Conservation (phyloP, 2,888 invertebrate species). For the Pristionchus maxplancki region DNA sequence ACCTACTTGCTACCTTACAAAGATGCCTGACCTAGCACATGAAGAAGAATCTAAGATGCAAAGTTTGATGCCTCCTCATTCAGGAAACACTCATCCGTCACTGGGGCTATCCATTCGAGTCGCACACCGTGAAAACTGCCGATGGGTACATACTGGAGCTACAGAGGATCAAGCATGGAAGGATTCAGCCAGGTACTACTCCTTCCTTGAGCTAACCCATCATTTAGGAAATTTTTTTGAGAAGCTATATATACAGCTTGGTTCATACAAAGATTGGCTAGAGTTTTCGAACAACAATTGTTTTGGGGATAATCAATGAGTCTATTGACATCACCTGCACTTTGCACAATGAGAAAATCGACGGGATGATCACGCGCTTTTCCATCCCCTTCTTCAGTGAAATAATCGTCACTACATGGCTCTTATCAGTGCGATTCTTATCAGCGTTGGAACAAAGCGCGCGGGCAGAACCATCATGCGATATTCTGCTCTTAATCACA, state of each 20-base stretch:
- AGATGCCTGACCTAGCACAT: background rate
- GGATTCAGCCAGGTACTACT: background rate
- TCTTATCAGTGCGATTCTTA: background rate
- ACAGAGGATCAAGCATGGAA: conserved; percentile 33
- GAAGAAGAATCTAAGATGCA: too few species aligned
- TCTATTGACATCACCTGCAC: too few species aligned
- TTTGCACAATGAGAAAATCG: too few species aligned
- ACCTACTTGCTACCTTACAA: background rate
- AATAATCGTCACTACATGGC: background rate
- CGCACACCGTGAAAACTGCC: conserved; percentile 11
- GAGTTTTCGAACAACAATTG: too few species aligned
- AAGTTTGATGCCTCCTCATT: background rate
- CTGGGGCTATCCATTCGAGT: conserved; percentile 47
- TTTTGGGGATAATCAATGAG: too few species aligned
- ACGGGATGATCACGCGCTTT: too few species aligned
- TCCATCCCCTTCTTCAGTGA: too few species aligned
- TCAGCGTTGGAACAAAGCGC: background rate
- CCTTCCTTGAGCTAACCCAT: too few species aligned
- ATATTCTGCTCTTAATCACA: background rate
- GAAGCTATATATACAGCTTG: too few species aligned
- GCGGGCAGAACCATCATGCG: background rate
- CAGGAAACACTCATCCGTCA: background rate
- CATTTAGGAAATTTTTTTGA: too few species aligned
- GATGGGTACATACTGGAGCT: conserved; percentile 47
- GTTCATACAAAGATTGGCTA: too few species aligned